These are phyloP conservation scores for Siphonodentalium dalli DNA, from an alignment of 2,888 invertebrate genomes.

Conservation along the genomic window DNA sequence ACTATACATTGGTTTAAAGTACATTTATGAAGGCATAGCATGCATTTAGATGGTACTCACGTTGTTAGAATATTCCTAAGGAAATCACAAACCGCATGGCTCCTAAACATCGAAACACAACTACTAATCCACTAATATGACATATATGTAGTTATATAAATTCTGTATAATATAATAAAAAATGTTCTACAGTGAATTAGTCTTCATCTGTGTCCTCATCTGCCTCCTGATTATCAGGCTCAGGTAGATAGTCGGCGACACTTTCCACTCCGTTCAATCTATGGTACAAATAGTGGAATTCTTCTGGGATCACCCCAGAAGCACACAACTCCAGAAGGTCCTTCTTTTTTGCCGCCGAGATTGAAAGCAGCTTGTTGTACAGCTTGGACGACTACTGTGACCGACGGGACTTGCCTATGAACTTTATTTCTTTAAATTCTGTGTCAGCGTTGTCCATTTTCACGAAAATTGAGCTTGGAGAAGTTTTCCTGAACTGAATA, in stretches of 20 bases:
- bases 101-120: too few species aligned
- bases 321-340: constrained; percentile 11
- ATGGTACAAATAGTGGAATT: constrained; percentile 14
- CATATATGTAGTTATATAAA: too few species aligned
- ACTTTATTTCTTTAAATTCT: constrained; percentile 9
- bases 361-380: constrained; percentile 1
- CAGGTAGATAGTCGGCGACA: constrained; percentile 6
- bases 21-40: too few species aligned
- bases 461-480: neutral
- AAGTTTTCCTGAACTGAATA: neutral
- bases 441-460: too few species aligned
- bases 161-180: too few species aligned
- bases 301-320: constrained; percentile 8
- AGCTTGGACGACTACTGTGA: neutral
- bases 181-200: too few species aligned
- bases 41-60: too few species aligned
- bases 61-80: too few species aligned
- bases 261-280: neutral
- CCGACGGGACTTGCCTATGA: neutral
- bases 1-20: too few species aligned
- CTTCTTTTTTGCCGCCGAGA: constrained; percentile 18
- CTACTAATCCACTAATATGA: too few species aligned
- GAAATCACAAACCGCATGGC: too few species aligned
- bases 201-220: constrained; percentile 2
- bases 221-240: constrained; percentile 3